Evolutionary conservation across 2,888 invertebrate species (phyloP), one percentile per base, ranked within the genome.

Genomic region (Hyposoter didymator): DNA sequence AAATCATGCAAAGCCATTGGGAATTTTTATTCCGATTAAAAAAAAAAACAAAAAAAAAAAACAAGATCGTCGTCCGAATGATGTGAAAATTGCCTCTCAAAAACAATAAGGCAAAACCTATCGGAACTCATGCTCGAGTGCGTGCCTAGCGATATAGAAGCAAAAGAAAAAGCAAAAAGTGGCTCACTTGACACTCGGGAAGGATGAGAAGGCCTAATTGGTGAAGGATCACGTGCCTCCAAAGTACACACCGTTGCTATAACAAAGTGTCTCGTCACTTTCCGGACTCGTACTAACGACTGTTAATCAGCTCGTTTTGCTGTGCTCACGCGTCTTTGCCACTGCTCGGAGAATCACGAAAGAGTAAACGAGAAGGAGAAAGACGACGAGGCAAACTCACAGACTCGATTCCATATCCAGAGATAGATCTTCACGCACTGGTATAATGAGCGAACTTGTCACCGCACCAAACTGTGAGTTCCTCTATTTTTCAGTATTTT

Each of bases 231-330:
- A 72, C 35, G 73, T 66, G 87, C 76, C 62, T 67, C 80, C 62
- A 73, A 83, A 84, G 62, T 64, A 79, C 66, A 62, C 45, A 62
- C 45, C 39, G 74, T 70, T 72, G 55, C 35, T 67, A 74, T 39
- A 86, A 86, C 86, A 87, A 87, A 87, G 84, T 83, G 86, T 83
- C 83, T 86, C 86, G 87, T 87, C 87, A 87, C 87, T 84, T 83
- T 87, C 74, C 72, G 78, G 74, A 52, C 69, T 78, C 72, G 82
- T 74, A 78, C 85, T 84, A 87, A 85, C 85, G 85, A 85, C 82
- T 84, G 81, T 84, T 82, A 78, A 86, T 82, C 86, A 82, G 84
- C 82, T 78, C 78, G 82, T 82, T 86, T 67, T 81, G 73, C 74
- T 55, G 72, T 64, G 73, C 39, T 55, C 72, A n/a, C 73, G 52